These are phyloP conservation scores for Ceratina japonica DNA, from an alignment of 1,140 invertebrate species.

Conservation along the genomic window DNA sequence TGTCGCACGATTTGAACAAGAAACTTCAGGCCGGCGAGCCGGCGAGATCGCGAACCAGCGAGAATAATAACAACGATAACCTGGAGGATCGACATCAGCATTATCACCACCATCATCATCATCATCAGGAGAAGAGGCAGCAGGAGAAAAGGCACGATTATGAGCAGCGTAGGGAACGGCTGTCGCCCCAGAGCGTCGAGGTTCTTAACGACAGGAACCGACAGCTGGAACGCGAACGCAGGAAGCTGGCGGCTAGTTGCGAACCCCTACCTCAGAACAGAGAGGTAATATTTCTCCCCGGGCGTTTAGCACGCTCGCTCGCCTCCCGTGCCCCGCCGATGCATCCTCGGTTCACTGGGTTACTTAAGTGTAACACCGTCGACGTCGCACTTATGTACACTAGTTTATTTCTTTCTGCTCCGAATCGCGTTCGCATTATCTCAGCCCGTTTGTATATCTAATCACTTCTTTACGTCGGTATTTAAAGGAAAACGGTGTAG, in stretches of 20 bases:
- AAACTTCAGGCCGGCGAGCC: constrained; percentile 71
- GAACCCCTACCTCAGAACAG: constrained; percentile 64
- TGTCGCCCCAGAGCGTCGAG: constrained; percentile 75
- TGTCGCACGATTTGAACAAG: constrained; percentile 73
- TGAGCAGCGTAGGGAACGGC: constrained; percentile 65
- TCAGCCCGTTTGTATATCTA: too few relatives aligned
- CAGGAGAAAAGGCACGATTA: constrained; percentile 64
- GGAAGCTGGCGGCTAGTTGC: constrained; percentile 72
- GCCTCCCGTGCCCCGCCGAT: neutral
- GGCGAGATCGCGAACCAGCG: constrained; percentile 49
- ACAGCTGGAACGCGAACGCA: constrained; percentile 71
- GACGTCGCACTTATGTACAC: neutral
- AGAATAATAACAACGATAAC: constrained; percentile 71
- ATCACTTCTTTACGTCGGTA: too few relatives aligned
- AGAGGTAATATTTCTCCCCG: constrained; percentile 53
- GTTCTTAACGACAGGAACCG: constrained; percentile 75
- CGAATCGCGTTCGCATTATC: too few relatives aligned
- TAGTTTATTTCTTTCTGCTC: too few relatives aligned
- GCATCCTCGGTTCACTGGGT: neutral
- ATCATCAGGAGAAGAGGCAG: constrained; percentile 58
- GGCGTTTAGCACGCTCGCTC: neutral
- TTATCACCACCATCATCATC: constrained; percentile 51
- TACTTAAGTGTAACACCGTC: neutral
- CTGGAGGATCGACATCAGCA: constrained; percentile 68
- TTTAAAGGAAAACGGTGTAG: too few relatives aligned